phyloP scores from a whole-genome alignment of 2,113 vertebrate genomes.

The Lophius piscatorius region DNA sequence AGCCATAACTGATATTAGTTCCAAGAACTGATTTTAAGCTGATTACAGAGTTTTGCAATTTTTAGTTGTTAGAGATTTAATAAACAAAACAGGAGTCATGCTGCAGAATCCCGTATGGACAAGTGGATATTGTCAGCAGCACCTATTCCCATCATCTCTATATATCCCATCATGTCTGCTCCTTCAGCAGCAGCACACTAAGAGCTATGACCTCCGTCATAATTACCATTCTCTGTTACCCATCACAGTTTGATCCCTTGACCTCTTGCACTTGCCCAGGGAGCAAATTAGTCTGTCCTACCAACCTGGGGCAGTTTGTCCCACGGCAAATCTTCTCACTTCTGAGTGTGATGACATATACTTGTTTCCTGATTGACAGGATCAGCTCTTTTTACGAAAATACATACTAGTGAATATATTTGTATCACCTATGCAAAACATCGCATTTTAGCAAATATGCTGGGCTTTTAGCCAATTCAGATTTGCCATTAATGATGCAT shows the following conservation, averaged over 20 bases:
- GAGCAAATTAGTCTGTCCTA: slow-evolving; percentile 31
- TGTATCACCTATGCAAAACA: too few species aligned
- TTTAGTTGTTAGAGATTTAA: too few species aligned
- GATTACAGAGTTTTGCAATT: too few species aligned
- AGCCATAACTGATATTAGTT: background rate
- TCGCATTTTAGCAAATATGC: too few species aligned
- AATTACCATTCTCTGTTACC: slow-evolving; percentile 2
- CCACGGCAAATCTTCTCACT: slow-evolving; percentile 2
- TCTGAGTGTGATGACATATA: too few species aligned
- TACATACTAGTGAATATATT: too few species aligned
- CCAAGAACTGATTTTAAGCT: background rate
- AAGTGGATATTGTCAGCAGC: background rate
- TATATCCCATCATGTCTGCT: too few species aligned
- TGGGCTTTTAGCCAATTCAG: too few species aligned
- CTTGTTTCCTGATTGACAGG: too few species aligned
- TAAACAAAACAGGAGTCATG: background rate
- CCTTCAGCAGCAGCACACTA: slow-evolving; percentile 11
- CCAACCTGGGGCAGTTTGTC: slow-evolving; percentile 16
- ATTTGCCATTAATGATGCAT: too few species aligned
- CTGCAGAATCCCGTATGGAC: background rate
- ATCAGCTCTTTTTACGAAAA: too few species aligned
- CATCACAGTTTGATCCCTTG: slow-evolving; percentile 37
- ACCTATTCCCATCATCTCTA: slow-evolving; percentile 5
- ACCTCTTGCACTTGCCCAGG: slow-evolving; percentile 25
- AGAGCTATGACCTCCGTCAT: slow-evolving; percentile 44